Conservation (phyloP, 2,113 vertebrate genomes). For the Dasyornis broadbenti region DNA sequence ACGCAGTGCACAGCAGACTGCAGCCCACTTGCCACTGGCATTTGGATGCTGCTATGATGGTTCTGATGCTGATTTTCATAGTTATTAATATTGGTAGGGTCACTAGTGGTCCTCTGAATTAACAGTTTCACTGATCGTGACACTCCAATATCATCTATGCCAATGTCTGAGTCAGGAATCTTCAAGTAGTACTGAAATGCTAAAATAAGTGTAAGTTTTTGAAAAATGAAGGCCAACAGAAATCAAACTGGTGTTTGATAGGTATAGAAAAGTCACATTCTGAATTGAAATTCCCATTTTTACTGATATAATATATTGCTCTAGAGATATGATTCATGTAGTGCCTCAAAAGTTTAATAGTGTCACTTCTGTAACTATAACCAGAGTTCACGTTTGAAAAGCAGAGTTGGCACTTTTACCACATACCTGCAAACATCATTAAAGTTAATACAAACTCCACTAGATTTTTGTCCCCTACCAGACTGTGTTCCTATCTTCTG, state of each 20-base stretch:
- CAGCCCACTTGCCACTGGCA: not conserved
- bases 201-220: not conserved
- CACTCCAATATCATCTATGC: not conserved
- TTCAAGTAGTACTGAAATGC: not conserved
- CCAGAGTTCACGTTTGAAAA: not conserved
- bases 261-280: not conserved
- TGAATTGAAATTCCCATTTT: not conserved
- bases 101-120: not conserved
- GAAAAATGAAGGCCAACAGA: not conserved
- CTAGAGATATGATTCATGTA: not conserved
- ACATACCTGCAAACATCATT: not conserved
- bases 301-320: not conserved
- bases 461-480: constrained; percentile 11
- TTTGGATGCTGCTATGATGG: not conserved
- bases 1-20: not conserved
- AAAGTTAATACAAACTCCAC: not conserved
- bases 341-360: not conserved
- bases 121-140: not conserved
- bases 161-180: not conserved
- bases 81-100: not conserved
- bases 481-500: not conserved
- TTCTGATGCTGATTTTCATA: not conserved
- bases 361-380: not conserved
- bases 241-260: not conserved
- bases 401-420: not conserved